Percentiles rank a stretch among this genome's conserved stretches.
phyloP scores from a whole-genome alignment of 2,113 vertebrate species.

The Spea multiplicata region DNA sequence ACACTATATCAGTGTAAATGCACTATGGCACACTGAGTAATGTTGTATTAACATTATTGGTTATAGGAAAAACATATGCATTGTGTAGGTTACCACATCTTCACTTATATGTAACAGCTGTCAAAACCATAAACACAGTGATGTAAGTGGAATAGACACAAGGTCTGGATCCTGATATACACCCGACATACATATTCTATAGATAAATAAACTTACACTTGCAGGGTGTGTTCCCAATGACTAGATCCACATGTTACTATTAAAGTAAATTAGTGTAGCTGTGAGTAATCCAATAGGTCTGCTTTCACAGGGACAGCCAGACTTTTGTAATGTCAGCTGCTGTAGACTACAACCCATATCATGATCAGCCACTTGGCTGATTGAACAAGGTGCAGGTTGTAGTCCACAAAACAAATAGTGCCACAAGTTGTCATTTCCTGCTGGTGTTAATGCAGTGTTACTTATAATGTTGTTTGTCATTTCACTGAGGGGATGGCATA shows the following conservation, averaged over 20 bases:
- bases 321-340: too few species aligned
- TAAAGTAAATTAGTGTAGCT: not conserved
- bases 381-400: slow-evolving; percentile 15
- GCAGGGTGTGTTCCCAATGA: not conserved
- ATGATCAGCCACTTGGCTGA: too few species aligned
- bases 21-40: not conserved
- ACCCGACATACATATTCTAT: not conserved
- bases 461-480: too few species aligned
- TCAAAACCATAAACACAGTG: not conserved
- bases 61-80: not conserved
- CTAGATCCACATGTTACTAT: not conserved
- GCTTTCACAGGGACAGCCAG: not conserved
- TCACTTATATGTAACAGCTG: not conserved
- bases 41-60: not conserved
- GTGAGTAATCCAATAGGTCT: not conserved
- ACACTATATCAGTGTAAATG: not conserved
- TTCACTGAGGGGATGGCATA: too few species aligned
- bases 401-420: too few species aligned
- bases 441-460: too few species aligned
- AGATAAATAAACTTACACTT: not conserved
- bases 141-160: not conserved
- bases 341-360: not conserved
- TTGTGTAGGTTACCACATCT: not conserved
- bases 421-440: too few species aligned
- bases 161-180: not conserved